These are phyloP conservation scores for Aythya baeri DNA, from an alignment of 2,113 vertebrate species.

Conservation along the genomic window DNA sequence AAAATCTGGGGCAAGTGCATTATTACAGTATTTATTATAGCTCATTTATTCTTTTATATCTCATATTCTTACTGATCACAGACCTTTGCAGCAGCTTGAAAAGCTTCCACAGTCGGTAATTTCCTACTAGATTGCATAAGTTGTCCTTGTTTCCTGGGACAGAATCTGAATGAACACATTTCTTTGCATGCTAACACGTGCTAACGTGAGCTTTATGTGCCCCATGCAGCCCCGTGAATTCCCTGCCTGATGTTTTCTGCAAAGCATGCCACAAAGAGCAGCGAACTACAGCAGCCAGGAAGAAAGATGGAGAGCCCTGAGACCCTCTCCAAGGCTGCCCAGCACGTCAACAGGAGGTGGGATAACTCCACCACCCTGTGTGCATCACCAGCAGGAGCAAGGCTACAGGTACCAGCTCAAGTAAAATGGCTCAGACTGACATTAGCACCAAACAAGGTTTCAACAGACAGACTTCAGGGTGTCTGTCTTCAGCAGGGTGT, in stretches of 20 bases:
- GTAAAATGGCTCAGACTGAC: background rate
- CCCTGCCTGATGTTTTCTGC: background rate
- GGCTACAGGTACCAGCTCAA: background rate
- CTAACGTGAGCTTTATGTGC: background rate
- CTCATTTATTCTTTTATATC: background rate
- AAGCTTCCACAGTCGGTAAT: background rate
- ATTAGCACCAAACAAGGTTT: background rate
- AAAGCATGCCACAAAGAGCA: fast-evolving
- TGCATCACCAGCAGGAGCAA: background rate
- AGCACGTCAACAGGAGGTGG: background rate
- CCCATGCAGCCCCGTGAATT: background rate
- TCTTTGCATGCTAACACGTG: background rate
- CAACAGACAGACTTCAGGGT: background rate
- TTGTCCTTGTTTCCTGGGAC: background rate
- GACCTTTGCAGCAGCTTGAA: background rate
- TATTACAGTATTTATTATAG: background rate
- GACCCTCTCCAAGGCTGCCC: too few relatives aligned
- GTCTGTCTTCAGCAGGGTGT: too few relatives aligned
- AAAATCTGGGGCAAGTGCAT: background rate
- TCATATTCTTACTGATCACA: background rate
- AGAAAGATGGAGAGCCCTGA: fast-evolving
- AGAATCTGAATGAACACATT: background rate
- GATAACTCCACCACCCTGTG: background rate
- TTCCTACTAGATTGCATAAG: background rate
- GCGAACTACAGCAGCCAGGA: background rate